A percentile compares a stretch with the other conserved stretches of the same genome.
Evolutionary conservation across 2,888 invertebrate genomes (phyloP).

Genomic region (Furcula furcula): DNA sequence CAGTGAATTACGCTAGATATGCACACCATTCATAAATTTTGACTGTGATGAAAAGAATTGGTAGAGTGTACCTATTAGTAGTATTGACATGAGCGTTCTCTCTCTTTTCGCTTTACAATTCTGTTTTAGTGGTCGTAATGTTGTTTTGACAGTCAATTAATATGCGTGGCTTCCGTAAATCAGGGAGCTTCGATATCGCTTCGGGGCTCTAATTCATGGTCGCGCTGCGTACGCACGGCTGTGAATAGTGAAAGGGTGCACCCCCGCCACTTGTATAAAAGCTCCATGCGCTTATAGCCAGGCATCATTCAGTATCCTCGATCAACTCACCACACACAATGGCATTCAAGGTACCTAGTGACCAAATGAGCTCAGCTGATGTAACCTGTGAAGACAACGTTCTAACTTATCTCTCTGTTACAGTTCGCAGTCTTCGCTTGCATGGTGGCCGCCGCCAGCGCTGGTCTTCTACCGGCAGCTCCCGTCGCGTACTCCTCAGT

Average conservation of each 20-base stretch:
- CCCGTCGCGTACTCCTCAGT: slow-evolving; percentile 34
- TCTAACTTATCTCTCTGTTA: slow-evolving; percentile 25
- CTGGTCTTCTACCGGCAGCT: slow-evolving; percentile 53
- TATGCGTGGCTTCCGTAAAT: slow-evolving; percentile 19
- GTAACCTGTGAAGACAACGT: slow-evolving; percentile 3
- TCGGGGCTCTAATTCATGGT: slow-evolving; percentile 62
- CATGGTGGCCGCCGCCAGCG: slow-evolving; percentile 61
- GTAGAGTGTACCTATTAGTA: no score
- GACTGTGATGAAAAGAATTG: no score
- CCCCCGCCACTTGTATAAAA: slow-evolving; percentile 66
- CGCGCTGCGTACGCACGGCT: slow-evolving; percentile 44
- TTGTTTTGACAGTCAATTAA: background rate
- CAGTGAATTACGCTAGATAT: no score
- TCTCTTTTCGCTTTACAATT: no score
- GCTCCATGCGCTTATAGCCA: slow-evolving; percentile 55
- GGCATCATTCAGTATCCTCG: slow-evolving; percentile 67
- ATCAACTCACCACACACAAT: slow-evolving; percentile 60
- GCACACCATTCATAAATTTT: no score
- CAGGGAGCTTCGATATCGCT: slow-evolving; percentile 40
- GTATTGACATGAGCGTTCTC: no score
- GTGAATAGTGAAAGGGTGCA: slow-evolving; percentile 71
- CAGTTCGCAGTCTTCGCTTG: slow-evolving; percentile 65
- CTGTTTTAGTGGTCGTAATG: no score
- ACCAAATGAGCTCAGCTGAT: slow-evolving; percentile 5
- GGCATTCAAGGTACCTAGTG: slow-evolving; percentile 70